phyloP scores from a whole-genome alignment of 2,113 vertebrate species.

The Bubo bubo region DNA sequence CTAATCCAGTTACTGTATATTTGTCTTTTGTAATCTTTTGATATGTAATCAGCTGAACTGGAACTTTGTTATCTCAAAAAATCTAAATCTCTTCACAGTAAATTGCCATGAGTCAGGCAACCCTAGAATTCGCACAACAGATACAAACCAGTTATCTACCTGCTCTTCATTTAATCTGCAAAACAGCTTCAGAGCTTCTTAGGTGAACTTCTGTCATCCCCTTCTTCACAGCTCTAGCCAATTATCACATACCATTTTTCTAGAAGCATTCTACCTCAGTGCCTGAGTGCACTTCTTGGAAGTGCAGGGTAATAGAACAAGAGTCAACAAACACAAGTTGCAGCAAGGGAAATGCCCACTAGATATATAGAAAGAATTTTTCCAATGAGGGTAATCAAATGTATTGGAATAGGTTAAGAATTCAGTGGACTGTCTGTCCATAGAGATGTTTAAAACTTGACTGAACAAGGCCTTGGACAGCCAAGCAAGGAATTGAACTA shows the following conservation, averaged over 20 bases:
- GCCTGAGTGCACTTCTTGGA: fast-evolving
- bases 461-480: neutral
- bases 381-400: neutral
- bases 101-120: neutral
- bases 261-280: neutral
- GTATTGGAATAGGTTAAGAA: neutral
- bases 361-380: neutral
- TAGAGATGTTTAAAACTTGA: neutral
- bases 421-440: neutral
- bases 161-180: neutral
- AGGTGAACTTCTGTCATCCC: neutral
- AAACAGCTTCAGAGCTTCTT: neutral
- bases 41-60: neutral
- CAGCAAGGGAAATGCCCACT: neutral
- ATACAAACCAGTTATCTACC: neutral
- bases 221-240: neutral
- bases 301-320: neutral
- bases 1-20: neutral
- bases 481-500: neutral
- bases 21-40: neutral
- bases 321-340: neutral
- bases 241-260: neutral
- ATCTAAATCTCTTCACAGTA: neutral
- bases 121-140: neutral
- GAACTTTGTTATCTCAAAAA: neutral